A percentile compares a stretch with the other conserved stretches of the same genome.
Conservation (phyloP, 2,797 vertebrate genomes). For the Diplodus sargus region DNA sequence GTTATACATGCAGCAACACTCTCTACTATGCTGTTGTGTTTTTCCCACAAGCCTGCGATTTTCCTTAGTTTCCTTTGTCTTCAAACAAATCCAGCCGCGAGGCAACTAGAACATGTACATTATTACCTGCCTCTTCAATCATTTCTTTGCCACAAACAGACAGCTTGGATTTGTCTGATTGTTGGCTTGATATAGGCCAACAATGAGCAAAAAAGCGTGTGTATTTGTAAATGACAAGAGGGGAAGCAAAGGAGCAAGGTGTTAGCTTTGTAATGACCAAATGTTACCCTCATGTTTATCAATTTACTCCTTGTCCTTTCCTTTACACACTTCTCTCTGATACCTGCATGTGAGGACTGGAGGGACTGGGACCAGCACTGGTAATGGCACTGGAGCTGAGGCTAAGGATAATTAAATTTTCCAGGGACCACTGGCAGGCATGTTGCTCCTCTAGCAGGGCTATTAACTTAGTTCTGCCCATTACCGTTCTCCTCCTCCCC, state of each 20-base stretch:
- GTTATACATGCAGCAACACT: conserved; percentile 18
- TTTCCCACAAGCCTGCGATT: conserved; percentile 23
- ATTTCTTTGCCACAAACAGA: conserved; percentile 10
- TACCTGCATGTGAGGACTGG: conserved; percentile 12
- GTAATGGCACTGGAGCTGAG: conserved; percentile 41
- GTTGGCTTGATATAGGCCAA: conserved; percentile 1
- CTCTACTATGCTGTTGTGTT: conserved; percentile 4
- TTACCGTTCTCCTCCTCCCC: conserved; percentile 66
- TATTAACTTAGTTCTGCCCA: conserved; percentile 82
- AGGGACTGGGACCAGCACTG: conserved; percentile 35
- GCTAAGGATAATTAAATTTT: conserved; percentile 82
- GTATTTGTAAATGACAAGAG: conserved; percentile 31
- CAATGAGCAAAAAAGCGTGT: conserved; percentile 17
- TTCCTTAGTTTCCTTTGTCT: conserved; percentile 21
- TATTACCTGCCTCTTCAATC: conserved; percentile 40
- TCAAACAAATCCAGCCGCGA: conserved; percentile 32
- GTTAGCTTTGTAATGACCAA: conserved; percentile 24
- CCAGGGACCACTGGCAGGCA: conserved; percentile 75
- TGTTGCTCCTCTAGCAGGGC: conserved; percentile 78
- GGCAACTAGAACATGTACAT: conserved; percentile 19
- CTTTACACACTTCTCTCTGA: conserved; percentile 7
- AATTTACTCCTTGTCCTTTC: conserved; percentile 15
- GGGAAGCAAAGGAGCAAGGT: conserved; percentile 1
- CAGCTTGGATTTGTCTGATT: conserved; percentile 16
- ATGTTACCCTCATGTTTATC: not conserved